These are phyloP conservation scores for Percopsis transmontana DNA, from an alignment of 2,113 vertebrate species.

Conservation along the genomic window DNA sequence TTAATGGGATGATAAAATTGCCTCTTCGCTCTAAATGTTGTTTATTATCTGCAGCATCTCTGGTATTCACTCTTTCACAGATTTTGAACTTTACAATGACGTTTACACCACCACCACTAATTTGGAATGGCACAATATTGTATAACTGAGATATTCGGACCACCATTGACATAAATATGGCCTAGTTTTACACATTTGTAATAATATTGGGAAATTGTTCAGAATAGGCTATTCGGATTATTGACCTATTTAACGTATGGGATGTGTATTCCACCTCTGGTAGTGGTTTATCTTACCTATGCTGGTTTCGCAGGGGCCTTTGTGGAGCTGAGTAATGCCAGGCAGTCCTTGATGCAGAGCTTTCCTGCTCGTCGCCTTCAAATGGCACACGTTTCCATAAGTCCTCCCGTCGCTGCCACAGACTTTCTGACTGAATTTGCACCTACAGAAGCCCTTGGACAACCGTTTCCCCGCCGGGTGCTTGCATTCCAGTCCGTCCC, in stretches of 20 bases:
- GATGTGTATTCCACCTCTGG: background rate
- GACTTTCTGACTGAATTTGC: conserved; percentile 79
- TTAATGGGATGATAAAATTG: conserved; percentile 14
- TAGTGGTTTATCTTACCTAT: conserved; percentile 79
- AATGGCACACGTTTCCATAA: conserved; percentile 86
- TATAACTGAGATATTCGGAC: too few relatives aligned
- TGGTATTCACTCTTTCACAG: background rate
- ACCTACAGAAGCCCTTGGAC: conserved; percentile 83
- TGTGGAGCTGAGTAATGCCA: conserved; percentile 78
- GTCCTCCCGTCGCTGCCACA: conserved; percentile 90
- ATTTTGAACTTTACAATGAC: background rate
- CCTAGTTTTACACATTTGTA: too few relatives aligned
- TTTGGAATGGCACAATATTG: too few relatives aligned
- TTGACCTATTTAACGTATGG: background rate
- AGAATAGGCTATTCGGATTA: too few relatives aligned
- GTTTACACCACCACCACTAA: background rate
- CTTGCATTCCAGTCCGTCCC: conserved; percentile 88
- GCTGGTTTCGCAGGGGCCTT: conserved; percentile 81
- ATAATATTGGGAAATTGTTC: too few relatives aligned
- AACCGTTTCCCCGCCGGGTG: conserved; percentile 75
- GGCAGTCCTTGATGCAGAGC: conserved; percentile 82
- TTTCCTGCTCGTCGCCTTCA: conserved; percentile 85
- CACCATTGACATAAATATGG: too few relatives aligned
- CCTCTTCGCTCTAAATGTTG: conserved; percentile 11
- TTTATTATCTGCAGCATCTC: conserved; percentile 8